Conservation (phyloP, 2,888 invertebrate species). For the Cheilosia vulpina region DNA sequence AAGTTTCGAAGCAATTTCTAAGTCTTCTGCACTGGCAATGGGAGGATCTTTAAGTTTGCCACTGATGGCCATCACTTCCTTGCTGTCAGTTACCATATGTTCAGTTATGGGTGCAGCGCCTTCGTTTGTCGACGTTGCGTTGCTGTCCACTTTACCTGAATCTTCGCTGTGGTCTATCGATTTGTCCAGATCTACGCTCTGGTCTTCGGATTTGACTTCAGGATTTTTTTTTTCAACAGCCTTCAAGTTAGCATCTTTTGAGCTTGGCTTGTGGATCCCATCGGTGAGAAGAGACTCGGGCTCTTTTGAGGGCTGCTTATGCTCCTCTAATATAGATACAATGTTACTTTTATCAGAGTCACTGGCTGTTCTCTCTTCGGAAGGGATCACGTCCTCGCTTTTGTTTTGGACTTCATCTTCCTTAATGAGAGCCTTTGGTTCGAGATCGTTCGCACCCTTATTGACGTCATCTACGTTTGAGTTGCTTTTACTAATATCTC, state of each 20-base stretch:
- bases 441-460: not conserved
- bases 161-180: not conserved
- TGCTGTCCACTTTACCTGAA: not conserved
- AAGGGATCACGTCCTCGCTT: not conserved
- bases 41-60: too few relatives aligned
- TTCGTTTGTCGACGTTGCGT: too few relatives aligned
- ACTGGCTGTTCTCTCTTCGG: not conserved
- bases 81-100: too few relatives aligned
- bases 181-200: not conserved
- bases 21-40: too few relatives aligned
- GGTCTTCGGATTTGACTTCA: not conserved
- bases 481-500: not conserved
- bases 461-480: not conserved
- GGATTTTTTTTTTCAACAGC: not conserved
- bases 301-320: not conserved
- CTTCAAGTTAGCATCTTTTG: not conserved
- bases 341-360: too few relatives aligned
- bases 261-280: not conserved
- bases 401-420: not conserved
- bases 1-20: too few relatives aligned
- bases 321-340: too few relatives aligned
- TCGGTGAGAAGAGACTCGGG: not conserved
- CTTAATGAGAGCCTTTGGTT: not conserved
- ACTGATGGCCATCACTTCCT: too few relatives aligned
- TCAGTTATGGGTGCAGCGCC: too few relatives aligned